Evolutionary conservation across 2,797 vertebrate species (phyloP).

Genomic region (Leucoraja ocellata): DNA sequence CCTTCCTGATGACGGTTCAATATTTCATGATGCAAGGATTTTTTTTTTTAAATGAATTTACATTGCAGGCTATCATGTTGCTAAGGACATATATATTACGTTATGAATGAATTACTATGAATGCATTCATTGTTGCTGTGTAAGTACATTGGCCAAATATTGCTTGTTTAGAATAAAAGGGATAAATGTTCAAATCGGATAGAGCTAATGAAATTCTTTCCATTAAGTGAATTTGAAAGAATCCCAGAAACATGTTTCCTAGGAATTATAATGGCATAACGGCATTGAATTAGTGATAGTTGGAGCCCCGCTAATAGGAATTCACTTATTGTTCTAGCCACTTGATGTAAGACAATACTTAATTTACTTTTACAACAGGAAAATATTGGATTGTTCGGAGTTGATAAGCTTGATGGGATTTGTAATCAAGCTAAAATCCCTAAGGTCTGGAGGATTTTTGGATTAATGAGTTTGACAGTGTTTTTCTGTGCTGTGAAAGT

Average conservation of each 20-base stretch:
- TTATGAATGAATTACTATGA: not conserved
- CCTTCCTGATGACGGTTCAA: not conserved
- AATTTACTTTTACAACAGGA: not conserved
- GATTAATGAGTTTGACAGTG: not conserved
- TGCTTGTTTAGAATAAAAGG: not conserved
- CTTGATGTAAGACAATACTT: not conserved
- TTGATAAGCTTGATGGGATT: not conserved
- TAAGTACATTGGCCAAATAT: not conserved
- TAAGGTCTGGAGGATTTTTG: not conserved
- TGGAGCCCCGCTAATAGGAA: not conserved
- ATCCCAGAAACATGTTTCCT: not conserved
- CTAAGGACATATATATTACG: not conserved
- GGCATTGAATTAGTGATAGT: not conserved
- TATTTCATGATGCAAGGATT: not conserved
- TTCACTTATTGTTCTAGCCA: not conserved
- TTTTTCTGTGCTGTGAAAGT: not conserved
- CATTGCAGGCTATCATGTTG: not conserved
- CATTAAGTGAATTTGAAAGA: not conserved
- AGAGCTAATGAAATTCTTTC: not conserved
- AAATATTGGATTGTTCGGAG: not conserved
- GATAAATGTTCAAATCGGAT: not conserved
- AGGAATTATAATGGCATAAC: not conserved
- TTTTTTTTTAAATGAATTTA: not conserved
- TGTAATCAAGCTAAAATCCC: not conserved
- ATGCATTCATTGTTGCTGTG: not conserved